Evolutionary conservation across 2,888 invertebrate genomes (phyloP).

Genomic region (Allygus modestus): DNA sequence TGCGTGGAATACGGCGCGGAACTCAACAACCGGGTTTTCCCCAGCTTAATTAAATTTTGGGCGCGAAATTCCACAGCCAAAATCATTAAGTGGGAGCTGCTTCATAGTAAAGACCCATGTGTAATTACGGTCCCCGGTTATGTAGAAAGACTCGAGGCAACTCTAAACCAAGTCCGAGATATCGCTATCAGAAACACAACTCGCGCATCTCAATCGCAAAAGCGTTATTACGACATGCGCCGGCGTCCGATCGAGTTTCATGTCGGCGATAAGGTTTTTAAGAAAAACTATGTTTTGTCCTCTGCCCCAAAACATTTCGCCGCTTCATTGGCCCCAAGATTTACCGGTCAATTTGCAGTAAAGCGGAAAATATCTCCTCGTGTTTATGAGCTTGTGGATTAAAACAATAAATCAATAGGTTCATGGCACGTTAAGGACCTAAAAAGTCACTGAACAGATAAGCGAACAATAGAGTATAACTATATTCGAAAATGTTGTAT

Average conservation of each 20-base stretch:
- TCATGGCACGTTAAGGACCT: background rate
- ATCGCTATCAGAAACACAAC: background rate
- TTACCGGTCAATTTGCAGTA: constrained; percentile 54
- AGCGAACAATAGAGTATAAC: too few species aligned
- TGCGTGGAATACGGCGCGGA: background rate
- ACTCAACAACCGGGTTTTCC: background rate
- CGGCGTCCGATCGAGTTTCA: constrained; percentile 42
- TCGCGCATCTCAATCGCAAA: background rate
- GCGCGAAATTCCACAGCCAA: background rate
- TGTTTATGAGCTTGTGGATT: constrained; percentile 17
- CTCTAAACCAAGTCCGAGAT: background rate
- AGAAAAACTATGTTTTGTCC: constrained; percentile 20
- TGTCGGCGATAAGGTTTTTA: constrained; percentile 54
- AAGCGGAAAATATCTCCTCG: constrained; percentile 4
- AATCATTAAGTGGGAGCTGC: background rate
- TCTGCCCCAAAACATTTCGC: background rate
- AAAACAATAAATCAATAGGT: background rate
- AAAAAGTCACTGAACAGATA: background rate
- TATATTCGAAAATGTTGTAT: too few species aligned
- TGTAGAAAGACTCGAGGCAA: background rate
- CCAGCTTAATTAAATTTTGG: background rate
- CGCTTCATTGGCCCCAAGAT: constrained; percentile 25
- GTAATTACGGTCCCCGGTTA: background rate
- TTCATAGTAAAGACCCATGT: background rate
- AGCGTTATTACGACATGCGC: background rate